Base-by-base conservation (phyloP, 2,797 vertebrate species). In the Phaenicophaeus curvirostris region DNA sequence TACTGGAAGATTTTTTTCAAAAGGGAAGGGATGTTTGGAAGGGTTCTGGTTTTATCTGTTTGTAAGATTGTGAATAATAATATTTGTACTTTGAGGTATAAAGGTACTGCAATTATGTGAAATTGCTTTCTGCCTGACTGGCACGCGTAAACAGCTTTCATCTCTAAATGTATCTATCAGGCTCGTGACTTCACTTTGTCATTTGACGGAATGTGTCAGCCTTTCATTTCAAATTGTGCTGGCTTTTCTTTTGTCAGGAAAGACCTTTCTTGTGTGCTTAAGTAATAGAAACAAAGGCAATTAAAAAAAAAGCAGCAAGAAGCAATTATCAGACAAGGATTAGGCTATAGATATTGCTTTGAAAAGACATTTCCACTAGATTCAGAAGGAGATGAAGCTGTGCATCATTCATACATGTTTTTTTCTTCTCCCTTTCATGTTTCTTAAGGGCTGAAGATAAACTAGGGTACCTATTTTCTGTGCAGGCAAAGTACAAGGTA, bases 221-320 rank as follows among this genome's bases (percentile, higher is more conserved):
- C 74, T 94, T 95, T 94, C 78, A 79, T 91, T 82, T 91, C 68
- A 63, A 44, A 62, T 17, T 55, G 62, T 73, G 24, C 25, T 91
- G 68, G 57, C 55, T 91, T 83, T 76, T 87, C 87, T 84, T 94
- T 86, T 90, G 85, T 92, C 71, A 93, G 84, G 66, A 90, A 89
- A 57, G 80, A 86, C 84, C 87, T 91, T 88, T 79, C 67, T 79
- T 76, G 39, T 2, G 4, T 0, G 3, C 85, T 65, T 39, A 79
- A 89, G 83, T 69, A 78, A 79, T 68, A 89, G 85, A 95, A 93
- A 91, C 72, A 96, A 95, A 96, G 58, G 68, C 83, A 95, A 88
- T 94, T 82, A 8, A n/a, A 74, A 59, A 63, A 72, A 69, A 59
- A 13, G 37, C 41, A 66, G 39, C 5, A 33, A 81, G 94, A 91